Conservation (phyloP, 2,797 vertebrate species). For the Lycodopsis pacificus region DNA sequence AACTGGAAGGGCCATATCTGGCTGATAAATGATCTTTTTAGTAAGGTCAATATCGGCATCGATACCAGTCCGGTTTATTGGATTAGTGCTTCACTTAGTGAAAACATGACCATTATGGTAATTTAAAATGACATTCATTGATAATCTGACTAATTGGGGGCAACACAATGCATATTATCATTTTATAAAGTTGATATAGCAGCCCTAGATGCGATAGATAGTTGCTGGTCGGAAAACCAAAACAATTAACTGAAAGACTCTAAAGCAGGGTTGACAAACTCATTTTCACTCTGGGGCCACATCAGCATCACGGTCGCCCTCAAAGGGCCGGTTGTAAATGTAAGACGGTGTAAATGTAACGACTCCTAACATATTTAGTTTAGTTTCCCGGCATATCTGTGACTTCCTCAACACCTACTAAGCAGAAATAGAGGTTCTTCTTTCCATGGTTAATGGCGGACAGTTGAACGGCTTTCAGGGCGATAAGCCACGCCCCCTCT, state of each 20-base stretch:
- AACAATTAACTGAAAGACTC: background rate
- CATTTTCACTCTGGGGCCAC: no score
- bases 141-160: background rate
- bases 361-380: no score
- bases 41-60: background rate
- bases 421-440: no score
- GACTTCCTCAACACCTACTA: no score
- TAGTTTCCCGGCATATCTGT: no score
- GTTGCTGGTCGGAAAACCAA: background rate
- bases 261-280: no score
- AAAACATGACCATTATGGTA: background rate
- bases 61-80: background rate
- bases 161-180: background rate
- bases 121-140: background rate
- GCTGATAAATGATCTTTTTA: constrained; percentile 1
- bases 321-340: no score
- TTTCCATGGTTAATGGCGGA: no score
- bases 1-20: background rate
- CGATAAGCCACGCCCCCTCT: no score
- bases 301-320: no score
- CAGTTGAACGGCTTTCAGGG: no score
- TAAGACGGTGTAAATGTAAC: no score
- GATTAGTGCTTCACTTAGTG: background rate
- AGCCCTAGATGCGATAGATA: background rate
- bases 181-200: background rate